A percentile compares a stretch with the other conserved stretches of the same genome.
These are phyloP conservation scores for Nebria salina DNA, from an alignment of 2,888 invertebrate species.

Conservation along the genomic window DNA sequence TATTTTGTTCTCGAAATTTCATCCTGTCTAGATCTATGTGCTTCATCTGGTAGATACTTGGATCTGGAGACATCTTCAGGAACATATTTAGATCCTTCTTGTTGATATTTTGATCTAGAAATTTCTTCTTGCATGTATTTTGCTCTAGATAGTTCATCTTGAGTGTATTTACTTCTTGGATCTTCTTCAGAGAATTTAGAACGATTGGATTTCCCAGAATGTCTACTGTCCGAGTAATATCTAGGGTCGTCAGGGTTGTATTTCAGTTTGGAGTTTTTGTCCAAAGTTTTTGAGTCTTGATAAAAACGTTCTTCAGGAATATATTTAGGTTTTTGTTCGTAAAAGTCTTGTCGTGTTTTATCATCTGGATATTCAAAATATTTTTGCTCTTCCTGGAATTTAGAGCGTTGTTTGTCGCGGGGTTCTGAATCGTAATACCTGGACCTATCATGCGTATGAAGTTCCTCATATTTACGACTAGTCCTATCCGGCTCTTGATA, in stretches of 20 bases:
- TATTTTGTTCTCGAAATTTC: conserved; percentile 47
- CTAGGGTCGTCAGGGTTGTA: conserved; percentile 51
- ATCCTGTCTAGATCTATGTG: conserved; percentile 38
- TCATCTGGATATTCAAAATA: conserved; percentile 28
- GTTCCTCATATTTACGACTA: conserved; percentile 13
- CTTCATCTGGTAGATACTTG: conserved; percentile 65
- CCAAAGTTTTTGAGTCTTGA: conserved; percentile 54
- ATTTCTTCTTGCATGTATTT: conserved; percentile 24
- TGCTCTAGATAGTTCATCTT: conserved; percentile 11
- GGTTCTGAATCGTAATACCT: conserved; percentile 25
- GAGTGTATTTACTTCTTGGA: conserved; percentile 23
- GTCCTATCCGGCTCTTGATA: conserved; percentile 15
- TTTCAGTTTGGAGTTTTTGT: conserved; percentile 46
- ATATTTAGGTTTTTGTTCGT: conserved; percentile 26
- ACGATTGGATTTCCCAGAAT: conserved; percentile 35
- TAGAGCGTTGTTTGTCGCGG: conserved; percentile 28
- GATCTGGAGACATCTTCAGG: conserved; percentile 59
- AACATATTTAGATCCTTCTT: conserved; percentile 54
- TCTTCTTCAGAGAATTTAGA: conserved; percentile 46
- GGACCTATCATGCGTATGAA: not conserved
- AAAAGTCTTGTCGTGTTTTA: conserved; percentile 11
- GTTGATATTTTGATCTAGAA: conserved; percentile 15
- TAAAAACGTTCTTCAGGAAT: conserved; percentile 14
- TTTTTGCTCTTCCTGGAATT: conserved; percentile 29
- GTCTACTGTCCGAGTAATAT: conserved; percentile 48